phyloP scores from a whole-genome alignment of 2,888 invertebrate genomes.

The Apoderus coryli region DNA sequence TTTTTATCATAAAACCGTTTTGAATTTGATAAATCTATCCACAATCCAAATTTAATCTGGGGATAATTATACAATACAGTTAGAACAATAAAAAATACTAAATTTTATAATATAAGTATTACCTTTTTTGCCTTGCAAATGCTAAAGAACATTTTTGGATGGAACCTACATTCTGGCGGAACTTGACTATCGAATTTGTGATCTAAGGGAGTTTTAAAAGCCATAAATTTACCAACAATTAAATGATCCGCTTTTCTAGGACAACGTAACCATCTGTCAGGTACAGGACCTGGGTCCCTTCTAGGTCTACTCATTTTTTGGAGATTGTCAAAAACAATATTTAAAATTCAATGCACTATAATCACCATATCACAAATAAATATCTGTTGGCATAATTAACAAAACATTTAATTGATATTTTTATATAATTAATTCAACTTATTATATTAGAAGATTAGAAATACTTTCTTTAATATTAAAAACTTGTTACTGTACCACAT shows the following conservation, averaged over 20 bases:
- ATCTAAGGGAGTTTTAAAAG: slow-evolving; percentile 89
- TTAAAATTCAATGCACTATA: no score
- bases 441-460: no score
- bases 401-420: no score
- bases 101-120: slow-evolving; percentile 18
- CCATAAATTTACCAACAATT: slow-evolving; percentile 73
- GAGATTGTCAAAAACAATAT: no score
- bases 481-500: no score
- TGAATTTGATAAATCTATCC: slow-evolving; percentile 96
- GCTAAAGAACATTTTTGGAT: slow-evolving; percentile 74
- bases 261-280: slow-evolving; percentile 77
- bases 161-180: slow-evolving; percentile 68
- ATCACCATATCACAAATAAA: no score
- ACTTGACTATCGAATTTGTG: slow-evolving; percentile 71
- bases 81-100: not conserved
- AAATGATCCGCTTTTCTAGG: slow-evolving; percentile 64
- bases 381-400: no score
- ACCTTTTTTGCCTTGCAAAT: slow-evolving; percentile 66
- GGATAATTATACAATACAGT: not conserved
- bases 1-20: slow-evolving; percentile 76
- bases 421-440: no score
- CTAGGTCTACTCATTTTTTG: slow-evolving; percentile 23
- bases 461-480: no score
- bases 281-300: slow-evolving; percentile 49
- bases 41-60: slow-evolving; percentile 76